Evolutionary conservation across 2,113 vertebrate genomes (phyloP).

Genomic region (Enhydra lutris): DNA sequence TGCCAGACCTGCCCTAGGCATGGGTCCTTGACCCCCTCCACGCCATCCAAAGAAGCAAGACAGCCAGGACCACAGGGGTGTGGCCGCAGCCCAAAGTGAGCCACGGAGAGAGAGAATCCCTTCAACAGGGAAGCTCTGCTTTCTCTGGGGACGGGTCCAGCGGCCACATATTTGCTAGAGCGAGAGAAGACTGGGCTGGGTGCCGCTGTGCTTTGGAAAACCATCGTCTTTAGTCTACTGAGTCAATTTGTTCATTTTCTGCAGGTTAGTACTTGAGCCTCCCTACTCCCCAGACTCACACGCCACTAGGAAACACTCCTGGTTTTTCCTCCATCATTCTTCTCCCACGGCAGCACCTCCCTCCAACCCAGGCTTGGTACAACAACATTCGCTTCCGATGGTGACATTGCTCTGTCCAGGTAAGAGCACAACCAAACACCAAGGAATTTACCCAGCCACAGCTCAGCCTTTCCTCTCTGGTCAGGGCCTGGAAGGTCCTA

Average conservation of each 20-base stretch:
- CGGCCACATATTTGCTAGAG: accelerated
- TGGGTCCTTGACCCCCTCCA: neutral
- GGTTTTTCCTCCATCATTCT: neutral
- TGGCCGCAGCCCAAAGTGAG: neutral
- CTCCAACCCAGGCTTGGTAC: neutral
- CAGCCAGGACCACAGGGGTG: neutral
- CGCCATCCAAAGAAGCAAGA: neutral
- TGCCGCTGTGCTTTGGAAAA: neutral
- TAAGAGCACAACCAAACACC: neutral
- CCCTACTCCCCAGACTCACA: neutral
- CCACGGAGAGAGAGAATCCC: neutral
- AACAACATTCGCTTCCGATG: neutral
- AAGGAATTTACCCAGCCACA: neutral
- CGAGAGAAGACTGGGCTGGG: neutral
- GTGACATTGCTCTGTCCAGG: neutral
- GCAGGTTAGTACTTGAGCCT: neutral
- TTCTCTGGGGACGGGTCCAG: accelerated
- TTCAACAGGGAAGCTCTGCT: neutral
- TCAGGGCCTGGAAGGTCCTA: neutral
- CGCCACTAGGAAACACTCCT: neutral
- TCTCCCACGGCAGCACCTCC: neutral
- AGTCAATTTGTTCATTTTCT: neutral
- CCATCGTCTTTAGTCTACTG: neutral
- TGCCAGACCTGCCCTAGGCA: neutral
- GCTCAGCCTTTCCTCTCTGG: neutral